These are phyloP conservation scores for Xestia rhomboidea DNA, from an alignment of 2,888 invertebrate genomes.

Conservation along the genomic window DNA sequence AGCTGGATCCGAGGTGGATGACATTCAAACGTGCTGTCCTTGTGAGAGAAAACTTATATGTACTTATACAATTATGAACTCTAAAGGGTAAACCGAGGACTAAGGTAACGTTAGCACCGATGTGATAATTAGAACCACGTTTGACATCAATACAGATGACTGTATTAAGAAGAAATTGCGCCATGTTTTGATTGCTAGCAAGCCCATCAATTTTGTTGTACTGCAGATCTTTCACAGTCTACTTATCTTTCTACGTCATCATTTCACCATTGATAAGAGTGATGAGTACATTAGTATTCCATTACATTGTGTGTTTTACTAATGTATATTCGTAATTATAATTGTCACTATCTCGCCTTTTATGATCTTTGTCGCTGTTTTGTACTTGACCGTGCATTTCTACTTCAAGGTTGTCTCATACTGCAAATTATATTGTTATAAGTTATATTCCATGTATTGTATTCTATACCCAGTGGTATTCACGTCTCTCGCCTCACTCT, in stretches of 20 bases:
- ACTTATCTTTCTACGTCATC: conserved; percentile 7
- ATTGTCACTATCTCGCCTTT: conserved; percentile 4
- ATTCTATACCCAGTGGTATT: conserved; percentile 2
- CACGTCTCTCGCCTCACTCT: conserved; percentile 8
- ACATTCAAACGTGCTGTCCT: conserved; percentile 22
- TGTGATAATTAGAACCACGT: conserved; percentile 22
- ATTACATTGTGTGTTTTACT: conserved; percentile 16
- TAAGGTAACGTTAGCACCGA: conserved; percentile 20
- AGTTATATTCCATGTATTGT: conserved; percentile 11
- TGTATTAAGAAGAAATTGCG: neutral
- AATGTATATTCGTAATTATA: conserved; percentile 30
- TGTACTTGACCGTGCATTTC: neutral
- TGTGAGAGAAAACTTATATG: conserved; percentile 9
- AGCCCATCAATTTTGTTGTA: neutral
- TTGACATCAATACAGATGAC: conserved; percentile 7
- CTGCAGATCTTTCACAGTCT: neutral
- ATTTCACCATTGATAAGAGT: neutral
- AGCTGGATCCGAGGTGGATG: conserved; percentile 24
- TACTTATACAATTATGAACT: conserved; percentile 20
- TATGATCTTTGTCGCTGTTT: neutral
- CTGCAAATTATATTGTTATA: neutral
- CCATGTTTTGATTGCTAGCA: neutral
- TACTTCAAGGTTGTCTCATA: conserved; percentile 1
- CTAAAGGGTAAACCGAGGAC: conserved; percentile 12
- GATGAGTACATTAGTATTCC: conserved; percentile 1